Conservation (phyloP, 2,113 vertebrate species). For the Cheirogaleus medius region DNA sequence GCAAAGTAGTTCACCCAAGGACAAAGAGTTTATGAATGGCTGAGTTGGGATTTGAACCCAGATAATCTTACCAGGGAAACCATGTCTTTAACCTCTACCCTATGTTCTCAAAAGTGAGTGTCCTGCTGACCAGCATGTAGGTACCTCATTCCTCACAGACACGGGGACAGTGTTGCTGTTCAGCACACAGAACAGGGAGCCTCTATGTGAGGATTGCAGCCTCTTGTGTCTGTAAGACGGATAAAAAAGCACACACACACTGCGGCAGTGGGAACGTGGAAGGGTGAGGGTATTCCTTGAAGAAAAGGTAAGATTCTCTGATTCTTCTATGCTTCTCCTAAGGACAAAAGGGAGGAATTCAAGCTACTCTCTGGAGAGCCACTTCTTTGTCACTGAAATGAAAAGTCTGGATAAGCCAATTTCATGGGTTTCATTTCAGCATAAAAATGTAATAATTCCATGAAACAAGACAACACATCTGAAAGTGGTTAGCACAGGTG, state of each 20-base stretch:
- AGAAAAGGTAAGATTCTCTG: not conserved
- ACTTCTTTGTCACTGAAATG: not conserved
- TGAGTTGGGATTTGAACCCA: not conserved
- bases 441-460: not conserved
- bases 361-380: not conserved
- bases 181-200: not conserved
- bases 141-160: not conserved
- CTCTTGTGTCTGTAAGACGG: rapidly evolving
- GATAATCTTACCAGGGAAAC: not conserved
- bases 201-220: not conserved
- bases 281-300: not conserved
- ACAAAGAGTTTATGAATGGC: not conserved
- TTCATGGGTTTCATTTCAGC: not conserved
- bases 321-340: not conserved
- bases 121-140: no score
- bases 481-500: not conserved
- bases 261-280: rapidly evolving
- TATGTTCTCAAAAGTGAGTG: not conserved
- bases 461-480: not conserved
- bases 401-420: not conserved
- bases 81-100: not conserved
- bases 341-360: not conserved
- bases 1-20: not conserved
- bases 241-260: not conserved
- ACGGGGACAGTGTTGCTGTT: rapidly evolving